Base-by-base conservation (phyloP, 2,888 invertebrate species). In the Uropetala carovei region DNA sequence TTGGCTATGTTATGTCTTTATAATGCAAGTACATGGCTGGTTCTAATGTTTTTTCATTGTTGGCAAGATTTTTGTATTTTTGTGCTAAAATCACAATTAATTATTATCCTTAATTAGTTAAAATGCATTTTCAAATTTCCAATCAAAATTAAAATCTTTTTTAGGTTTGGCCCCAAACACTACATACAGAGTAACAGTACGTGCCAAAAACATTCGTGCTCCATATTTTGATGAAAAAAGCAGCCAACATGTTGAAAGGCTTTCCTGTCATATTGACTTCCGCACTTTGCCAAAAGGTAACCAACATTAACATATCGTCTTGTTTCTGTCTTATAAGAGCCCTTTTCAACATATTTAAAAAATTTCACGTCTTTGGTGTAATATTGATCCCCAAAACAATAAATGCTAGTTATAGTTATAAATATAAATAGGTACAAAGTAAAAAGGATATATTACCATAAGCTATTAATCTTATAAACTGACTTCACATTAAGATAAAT, bases 101-200 rank as follows among this genome's bases (percentile, higher is more conserved):
- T 27, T 30, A 30, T 82, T 16, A 27, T 83, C 57, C 56, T 0
- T 14, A 7, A 16, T 14, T 57, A 16, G 10, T 81, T 16, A 13
- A 13, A 11, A 13, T 59, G 7, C 11, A 18, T 89, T 9, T 10
- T 27, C 22, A 43, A 89, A 59, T n/a, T 43, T 92, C 57, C 68
- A 60, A 59, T 16, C 60, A 57, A 58, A 43, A 43, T 43, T 43
- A 5, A 43, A 22, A 92, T 91, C 68, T 60, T 68, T 92, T 94
- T 22, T 94, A 96, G 98, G 99, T 91, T 96, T 99, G 94, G 98
- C 98, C 92, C 99, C 99, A 81, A 99, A 99, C 95, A 99, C 99
- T 92, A 98, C 99, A 94, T 99, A 99, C 95, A 96, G 99, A 94
- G 99, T 99, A 92, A 99, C 99, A 56, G 99, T 99, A 64, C 96